phyloP scores from a whole-genome alignment of 2,113 vertebrate species.

The Alces alces region DNA sequence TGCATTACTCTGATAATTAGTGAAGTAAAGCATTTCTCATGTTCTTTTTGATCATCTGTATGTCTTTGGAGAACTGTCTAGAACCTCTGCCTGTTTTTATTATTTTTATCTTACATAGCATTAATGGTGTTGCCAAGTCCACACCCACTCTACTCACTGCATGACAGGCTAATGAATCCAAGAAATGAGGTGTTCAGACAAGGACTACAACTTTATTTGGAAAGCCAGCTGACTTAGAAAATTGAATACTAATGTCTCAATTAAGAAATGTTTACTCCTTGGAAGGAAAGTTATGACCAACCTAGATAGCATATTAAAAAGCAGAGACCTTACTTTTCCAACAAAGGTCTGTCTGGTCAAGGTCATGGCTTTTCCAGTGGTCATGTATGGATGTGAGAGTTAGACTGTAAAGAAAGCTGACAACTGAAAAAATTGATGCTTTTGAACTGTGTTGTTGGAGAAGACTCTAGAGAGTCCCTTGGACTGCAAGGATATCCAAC shows the following conservation, averaged over 20 bases:
- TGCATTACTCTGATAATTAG: not conserved
- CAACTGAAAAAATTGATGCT: too few relatives aligned
- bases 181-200: not conserved
- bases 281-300: too few relatives aligned
- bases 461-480: too few relatives aligned
- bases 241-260: not conserved
- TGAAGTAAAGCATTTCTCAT: not conserved
- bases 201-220: not conserved
- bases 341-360: too few relatives aligned
- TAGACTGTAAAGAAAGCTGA: too few relatives aligned
- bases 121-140: not conserved
- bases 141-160: rapidly evolving
- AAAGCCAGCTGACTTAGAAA: not conserved
- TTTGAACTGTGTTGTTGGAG: too few relatives aligned
- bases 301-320: too few relatives aligned
- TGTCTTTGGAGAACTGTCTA: not conserved
- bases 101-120: not conserved
- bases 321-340: too few relatives aligned
- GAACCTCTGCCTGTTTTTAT: not conserved
- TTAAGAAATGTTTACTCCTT: too few relatives aligned
- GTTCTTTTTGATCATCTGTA: not conserved
- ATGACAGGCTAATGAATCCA: not conserved
- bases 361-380: too few relatives aligned
- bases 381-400: too few relatives aligned
- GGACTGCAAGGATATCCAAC: too few relatives aligned